Conservation (phyloP, 2,888 invertebrate genomes). For the Aporophyla nigra region DNA sequence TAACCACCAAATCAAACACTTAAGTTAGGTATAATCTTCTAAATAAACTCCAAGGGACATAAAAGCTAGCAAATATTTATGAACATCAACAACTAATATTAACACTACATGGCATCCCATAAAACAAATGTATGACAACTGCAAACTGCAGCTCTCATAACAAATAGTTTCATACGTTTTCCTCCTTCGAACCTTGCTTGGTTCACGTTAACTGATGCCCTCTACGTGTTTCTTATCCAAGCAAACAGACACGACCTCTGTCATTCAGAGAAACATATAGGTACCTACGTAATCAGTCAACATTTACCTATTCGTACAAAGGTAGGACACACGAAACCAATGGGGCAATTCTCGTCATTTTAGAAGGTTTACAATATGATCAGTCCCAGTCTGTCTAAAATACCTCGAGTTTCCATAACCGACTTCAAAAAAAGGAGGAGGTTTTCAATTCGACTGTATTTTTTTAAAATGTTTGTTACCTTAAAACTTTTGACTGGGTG, state of each 20-base stretch:
- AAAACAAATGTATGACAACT: conserved; percentile 46
- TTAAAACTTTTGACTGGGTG: no score
- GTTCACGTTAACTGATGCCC: conserved; percentile 43
- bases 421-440: no score
- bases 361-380: no score
- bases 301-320: conserved; percentile 16
- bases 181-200: conserved; percentile 43
- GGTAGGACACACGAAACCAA: conserved; percentile 18
- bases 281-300: conserved; percentile 51
- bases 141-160: conserved; percentile 26
- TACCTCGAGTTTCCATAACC: no score
- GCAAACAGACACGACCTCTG: conserved; percentile 48
- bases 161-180: conserved; percentile 41
- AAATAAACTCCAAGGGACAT: conserved; percentile 19
- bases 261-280: conserved; percentile 49
- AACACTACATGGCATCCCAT: conserved; percentile 27
- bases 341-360: no score
- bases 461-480: no score
- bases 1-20: conserved; percentile 13
- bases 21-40: conserved; percentile 15
- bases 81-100: conserved; percentile 3
- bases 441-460: no score
- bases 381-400: no score
- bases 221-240: conserved; percentile 32
- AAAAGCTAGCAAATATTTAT: conserved; percentile 29